phyloP scores from a whole-genome alignment of 2,888 invertebrate species.

The Hydropsyche betteni region DNA sequence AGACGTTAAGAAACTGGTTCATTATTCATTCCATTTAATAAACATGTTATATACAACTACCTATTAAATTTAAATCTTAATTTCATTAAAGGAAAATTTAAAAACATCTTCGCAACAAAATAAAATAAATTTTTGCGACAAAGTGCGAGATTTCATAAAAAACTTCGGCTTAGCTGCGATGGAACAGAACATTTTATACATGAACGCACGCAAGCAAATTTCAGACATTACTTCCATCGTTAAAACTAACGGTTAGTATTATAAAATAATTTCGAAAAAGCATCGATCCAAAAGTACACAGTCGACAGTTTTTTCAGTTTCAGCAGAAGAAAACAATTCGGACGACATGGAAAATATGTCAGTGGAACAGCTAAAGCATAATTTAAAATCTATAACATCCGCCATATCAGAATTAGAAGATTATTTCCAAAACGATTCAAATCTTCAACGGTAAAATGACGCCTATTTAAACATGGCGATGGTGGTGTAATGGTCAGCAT shows the following conservation, averaged over 20 bases:
- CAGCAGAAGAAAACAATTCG: no score
- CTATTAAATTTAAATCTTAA: background rate
- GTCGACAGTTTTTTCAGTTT: no score
- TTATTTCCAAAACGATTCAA: slow-evolving; percentile 34
- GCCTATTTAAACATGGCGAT: slow-evolving; percentile 57
- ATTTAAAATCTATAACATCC: slow-evolving; percentile 10
- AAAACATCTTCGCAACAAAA: background rate
- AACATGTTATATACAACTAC: no score
- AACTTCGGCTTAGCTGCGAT: slow-evolving; percentile 43
- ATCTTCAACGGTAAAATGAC: slow-evolving; percentile 44
- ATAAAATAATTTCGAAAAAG: no score
- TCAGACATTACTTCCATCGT: slow-evolving; percentile 22
- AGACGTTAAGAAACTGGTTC: slow-evolving; percentile 38
- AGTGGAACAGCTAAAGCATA: background rate
- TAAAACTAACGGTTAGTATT: no score
- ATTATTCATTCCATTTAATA: slow-evolving; percentile 1
- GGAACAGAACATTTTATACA: slow-evolving; percentile 36
- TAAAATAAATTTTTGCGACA: slow-evolving; percentile 41
- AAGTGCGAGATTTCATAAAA: slow-evolving; percentile 42
- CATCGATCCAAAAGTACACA: no score
- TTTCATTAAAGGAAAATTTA: slow-evolving; percentile 41
- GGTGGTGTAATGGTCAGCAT: slow-evolving; percentile 71
- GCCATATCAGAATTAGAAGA: slow-evolving; percentile 39
- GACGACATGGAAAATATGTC: no score
- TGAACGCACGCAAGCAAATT: slow-evolving; percentile 40